phyloP scores from a whole-genome alignment of 2,113 vertebrate species.

The Pelvicachromis taeniatus region DNA sequence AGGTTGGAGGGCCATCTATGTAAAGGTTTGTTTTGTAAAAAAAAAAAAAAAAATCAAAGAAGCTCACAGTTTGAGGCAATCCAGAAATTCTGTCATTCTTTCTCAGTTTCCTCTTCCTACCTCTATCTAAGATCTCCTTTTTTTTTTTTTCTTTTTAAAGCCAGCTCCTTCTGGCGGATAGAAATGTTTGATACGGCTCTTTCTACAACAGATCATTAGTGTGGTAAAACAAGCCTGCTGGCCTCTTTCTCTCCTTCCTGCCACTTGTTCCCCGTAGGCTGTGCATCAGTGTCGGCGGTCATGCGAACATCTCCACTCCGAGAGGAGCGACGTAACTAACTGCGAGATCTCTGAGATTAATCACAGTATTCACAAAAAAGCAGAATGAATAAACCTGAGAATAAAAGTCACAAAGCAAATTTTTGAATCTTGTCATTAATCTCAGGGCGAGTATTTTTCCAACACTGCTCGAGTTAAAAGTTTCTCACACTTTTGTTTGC shows the following conservation, averaged over 20 bases:
- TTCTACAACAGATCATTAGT: background rate
- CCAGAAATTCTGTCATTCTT: background rate
- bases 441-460: background rate
- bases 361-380: background rate
- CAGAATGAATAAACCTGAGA: background rate
- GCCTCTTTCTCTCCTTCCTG: background rate
- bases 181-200: background rate
- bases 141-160: background rate
- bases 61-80: background rate
- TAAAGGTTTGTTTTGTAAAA: background rate
- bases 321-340: fast-evolving
- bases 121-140: background rate
- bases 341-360: background rate
- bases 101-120: background rate
- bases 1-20: background rate
- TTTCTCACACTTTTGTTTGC: background rate
- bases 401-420: background rate
- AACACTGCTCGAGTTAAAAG: background rate
- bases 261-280: background rate
- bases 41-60: background rate
- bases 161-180: background rate
- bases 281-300: background rate
- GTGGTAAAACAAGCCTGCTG: background rate
- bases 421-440: background rate
- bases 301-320: fast-evolving